Percentiles rank a stretch among this genome's conserved stretches.
Conservation (phyloP, 2,888 invertebrate genomes). For the Bedellia somnulentella region DNA sequence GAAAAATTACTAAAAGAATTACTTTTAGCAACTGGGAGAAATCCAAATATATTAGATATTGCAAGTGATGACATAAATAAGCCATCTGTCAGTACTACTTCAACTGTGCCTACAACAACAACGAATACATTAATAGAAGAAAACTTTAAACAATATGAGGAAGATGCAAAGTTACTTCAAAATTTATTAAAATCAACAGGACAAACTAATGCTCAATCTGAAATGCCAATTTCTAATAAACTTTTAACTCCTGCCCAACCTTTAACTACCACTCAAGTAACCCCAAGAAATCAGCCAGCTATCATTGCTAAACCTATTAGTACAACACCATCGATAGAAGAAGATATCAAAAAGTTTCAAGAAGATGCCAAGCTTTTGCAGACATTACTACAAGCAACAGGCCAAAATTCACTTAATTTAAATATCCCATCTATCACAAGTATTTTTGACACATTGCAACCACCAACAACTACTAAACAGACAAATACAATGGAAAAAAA, state of each 20-base stretch:
- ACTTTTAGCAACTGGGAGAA: conserved; percentile 25
- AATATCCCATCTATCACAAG: conserved; percentile 23
- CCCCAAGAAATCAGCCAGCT: conserved; percentile 12
- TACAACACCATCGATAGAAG: conserved; percentile 38
- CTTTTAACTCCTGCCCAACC: neutral
- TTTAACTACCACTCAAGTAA: conserved; percentile 8
- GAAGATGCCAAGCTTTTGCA: conserved; percentile 47
- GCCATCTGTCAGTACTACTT: conserved; percentile 6
- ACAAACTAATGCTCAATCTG: conserved; percentile 41
- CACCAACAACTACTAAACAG: conserved; percentile 16
- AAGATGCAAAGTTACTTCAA: conserved; percentile 41
- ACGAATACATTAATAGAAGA: conserved; percentile 40
- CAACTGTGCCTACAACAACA: conserved; percentile 25
- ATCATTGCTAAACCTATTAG: conserved; percentile 20
- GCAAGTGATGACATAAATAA: conserved; percentile 12
- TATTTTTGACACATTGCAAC: conserved; percentile 17
- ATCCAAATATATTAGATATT: conserved; percentile 16
- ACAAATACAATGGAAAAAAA: conserved; percentile 15
- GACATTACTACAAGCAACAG: conserved; percentile 43
- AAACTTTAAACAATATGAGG: conserved; percentile 47
- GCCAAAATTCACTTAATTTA: conserved; percentile 36
- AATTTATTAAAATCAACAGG: conserved; percentile 28
- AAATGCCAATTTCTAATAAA: conserved; percentile 10
- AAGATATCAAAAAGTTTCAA: conserved; percentile 46
- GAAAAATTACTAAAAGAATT: conserved; percentile 30